Evolutionary conservation across 1,140 invertebrate species (phyloP).

Genomic region (Agrypnia vestita): DNA sequence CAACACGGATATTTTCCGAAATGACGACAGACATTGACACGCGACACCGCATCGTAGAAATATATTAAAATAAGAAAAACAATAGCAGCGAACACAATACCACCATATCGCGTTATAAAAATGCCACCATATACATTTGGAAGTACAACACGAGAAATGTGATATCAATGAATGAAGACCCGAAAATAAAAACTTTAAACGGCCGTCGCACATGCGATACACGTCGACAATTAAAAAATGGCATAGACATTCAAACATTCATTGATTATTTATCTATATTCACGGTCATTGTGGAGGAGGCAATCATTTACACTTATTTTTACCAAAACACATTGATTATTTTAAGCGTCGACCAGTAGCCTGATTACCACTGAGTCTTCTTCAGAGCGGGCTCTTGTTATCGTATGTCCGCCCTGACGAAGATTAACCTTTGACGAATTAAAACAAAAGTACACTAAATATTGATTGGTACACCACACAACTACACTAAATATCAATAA

Average conservation of each 20-base stretch:
- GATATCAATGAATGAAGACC: constrained; percentile 34
- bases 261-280: neutral
- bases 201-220: neutral
- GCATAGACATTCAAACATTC: neutral
- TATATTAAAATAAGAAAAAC: neutral
- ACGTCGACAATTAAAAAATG: neutral
- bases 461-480: too few relatives aligned
- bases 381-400: too few relatives aligned
- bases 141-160: constrained; percentile 17
- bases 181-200: constrained; percentile 3
- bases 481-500: neutral
- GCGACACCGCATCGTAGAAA: neutral
- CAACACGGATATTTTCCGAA: neutral
- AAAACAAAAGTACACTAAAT: too few relatives aligned
- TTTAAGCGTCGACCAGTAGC: too few relatives aligned
- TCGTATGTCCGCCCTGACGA: too few relatives aligned
- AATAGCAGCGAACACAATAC: constrained; percentile 11
- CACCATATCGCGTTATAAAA: neutral
- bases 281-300: neutral
- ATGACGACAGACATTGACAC: neutral
- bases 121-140: constrained; percentile 6
- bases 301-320: too few relatives aligned
- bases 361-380: too few relatives aligned
- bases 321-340: too few relatives aligned
- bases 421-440: too few relatives aligned